Evolutionary conservation across 2,888 invertebrate species (phyloP), one percentile per base, ranked within the genome.

Genomic region (Parnassius orleans): DNA sequence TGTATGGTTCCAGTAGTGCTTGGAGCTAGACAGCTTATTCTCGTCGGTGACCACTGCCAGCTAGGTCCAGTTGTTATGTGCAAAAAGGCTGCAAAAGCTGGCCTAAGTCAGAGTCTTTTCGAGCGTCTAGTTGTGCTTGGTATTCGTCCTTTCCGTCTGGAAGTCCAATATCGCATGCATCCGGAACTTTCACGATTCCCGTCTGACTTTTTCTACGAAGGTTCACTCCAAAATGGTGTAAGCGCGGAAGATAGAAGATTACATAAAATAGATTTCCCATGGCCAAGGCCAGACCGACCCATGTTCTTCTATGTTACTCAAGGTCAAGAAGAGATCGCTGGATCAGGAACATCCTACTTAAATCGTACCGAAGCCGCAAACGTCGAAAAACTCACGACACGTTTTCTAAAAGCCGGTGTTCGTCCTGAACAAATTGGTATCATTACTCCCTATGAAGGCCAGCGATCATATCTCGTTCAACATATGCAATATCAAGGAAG

Each of bases 401-500:
- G 98, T 53, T 98, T 99, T 83, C 87, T 99, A 58, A 96, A 98
- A 72, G 96, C 97, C 9, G 99, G 99, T 7, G 96, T 99, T 0
- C 96, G 98, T 72, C 99, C 99, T 0, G 98, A 98, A 72, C 99
- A 99, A 86, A 99, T 99, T 68, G 99, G 99, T 15, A 97, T 99
- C 52, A 99, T 99, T 67, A 99, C 99, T 0, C 99, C 99, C 0
- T 99, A 99, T 77, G 99, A 99, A 84, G 99, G 99, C 0, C 99
- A 99, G 83, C 92, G 99, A 11, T 98, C 99, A 0, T 99, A 98
- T 81, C 92, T 99, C 66, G 99, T 97, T 0, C 99, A 99, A 80
- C 98, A 99, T 82, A 99, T 99, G 99, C 99, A 99, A 85, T 98
- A 98, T 81, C 99, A 98, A 81, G 99, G 99, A 11, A 97, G 98